Percentiles rank a stretch among this genome's conserved stretches.
These are phyloP conservation scores for Ypsolopha scabrella DNA, from an alignment of 2,888 invertebrate genomes.

Conservation along the genomic window DNA sequence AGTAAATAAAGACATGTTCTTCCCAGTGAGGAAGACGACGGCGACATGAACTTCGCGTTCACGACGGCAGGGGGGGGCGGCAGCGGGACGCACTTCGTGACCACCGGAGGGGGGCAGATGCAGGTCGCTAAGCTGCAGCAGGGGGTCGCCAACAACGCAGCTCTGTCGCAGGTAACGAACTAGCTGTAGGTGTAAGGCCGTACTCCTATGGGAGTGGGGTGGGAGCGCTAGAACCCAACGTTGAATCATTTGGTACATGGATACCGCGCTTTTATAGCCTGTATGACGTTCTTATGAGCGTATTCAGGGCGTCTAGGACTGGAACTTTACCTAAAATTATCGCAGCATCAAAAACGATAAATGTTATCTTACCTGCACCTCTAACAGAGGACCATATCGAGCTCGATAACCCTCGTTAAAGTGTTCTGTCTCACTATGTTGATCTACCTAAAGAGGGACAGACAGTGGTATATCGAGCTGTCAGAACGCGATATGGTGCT, in stretches of 20 bases:
- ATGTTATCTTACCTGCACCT: too few species aligned
- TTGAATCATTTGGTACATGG: too few species aligned
- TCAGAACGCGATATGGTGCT: too few species aligned
- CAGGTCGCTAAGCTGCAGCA: conserved; percentile 79
- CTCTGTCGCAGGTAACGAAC: conserved; percentile 63
- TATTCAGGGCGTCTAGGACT: too few species aligned
- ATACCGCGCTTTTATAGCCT: too few species aligned
- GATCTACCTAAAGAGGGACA: too few species aligned
- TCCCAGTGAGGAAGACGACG: conserved; percentile 46
- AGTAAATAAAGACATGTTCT: conserved; percentile 4
- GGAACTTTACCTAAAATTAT: too few species aligned
- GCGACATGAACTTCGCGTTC: conserved; percentile 82
- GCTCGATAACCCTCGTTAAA: neutral
- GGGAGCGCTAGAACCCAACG: neutral
- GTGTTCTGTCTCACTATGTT: too few species aligned
- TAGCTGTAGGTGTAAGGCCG: conserved; percentile 8
- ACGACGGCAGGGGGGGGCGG: conserved; percentile 72
- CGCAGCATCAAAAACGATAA: too few species aligned
- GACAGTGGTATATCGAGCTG: too few species aligned
- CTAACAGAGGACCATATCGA: too few species aligned
- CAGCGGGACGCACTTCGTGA: conserved; percentile 62
- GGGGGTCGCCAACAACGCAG: conserved; percentile 68
- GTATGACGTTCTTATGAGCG: too few species aligned
- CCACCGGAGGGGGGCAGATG: conserved; percentile 56
- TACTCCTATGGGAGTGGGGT: neutral